Evolutionary conservation across 1,140 invertebrate species (phyloP), one percentile per base, ranked within the genome.

Genomic region (Heliothis subflexa): DNA sequence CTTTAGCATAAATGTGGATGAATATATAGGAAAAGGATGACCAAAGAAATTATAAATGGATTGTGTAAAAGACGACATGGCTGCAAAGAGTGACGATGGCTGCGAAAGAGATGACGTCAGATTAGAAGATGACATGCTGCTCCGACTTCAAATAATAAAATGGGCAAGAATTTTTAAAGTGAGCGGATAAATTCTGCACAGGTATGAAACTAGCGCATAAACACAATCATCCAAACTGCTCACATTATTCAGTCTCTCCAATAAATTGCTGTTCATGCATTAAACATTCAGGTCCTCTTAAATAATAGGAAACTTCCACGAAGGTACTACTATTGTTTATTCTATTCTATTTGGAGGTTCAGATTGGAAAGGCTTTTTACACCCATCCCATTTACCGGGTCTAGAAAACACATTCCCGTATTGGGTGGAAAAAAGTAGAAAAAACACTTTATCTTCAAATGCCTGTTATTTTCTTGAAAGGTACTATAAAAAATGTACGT

Each of bases 221-320:
- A 82, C 52, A 80, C 80, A 84, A 90, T 91, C 83, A 86, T 86
- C 71, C 72, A 86, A 92, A 91, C 84, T 66, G 50, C 78, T 82
- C 83, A 78, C 87, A 86, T 90, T 91, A 89, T 89, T 89, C 88
- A 88, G 81, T 85, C 85, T 78, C 78, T 72, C 82, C 85, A 85
- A 90, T 91, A 92, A 93, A 92, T 91, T 88, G 82, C 84, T 79
- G 64, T 81, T 90, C 90, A 93, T 93, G 86, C 86, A 93, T 93
- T 91, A 93, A 91, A 92, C 91, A 93, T 91, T 85, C 72, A 72
- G 79, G 83, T 75, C 85, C 87, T 89, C 90, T 91, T 93, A 91
- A 93, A 92, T 93, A 93, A 93, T 93, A 93, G 91, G 89, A 88
- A 91, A 90, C 87, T 89, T 92, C 85, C 83, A 80, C 83, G 71